Base-by-base conservation (phyloP, 2,113 vertebrate genomes). In the Cygnus atratus region DNA sequence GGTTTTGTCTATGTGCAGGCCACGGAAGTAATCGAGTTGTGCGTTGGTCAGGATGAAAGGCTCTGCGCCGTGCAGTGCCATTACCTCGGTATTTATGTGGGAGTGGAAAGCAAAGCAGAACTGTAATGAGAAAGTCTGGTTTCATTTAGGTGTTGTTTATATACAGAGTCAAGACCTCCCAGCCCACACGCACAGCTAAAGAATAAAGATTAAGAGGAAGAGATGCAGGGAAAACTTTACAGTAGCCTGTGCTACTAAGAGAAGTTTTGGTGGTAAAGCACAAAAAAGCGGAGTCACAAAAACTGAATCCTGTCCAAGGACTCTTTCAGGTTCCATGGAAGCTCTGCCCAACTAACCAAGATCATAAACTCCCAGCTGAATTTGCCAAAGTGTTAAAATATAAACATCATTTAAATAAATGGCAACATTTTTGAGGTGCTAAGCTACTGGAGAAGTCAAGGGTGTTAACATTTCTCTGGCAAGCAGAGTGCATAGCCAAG, bases 91-190 rank as follows among this genome's bases (percentile, higher is more conserved):
- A 57, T n/a, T 83, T 79, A 41, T 29, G 80, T 89, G 84, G 78
- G 72, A 92, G 75, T 89, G 43, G 22, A 67, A 80, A 90, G 74
- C 48, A 87, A 75, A 93, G 80, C 25, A 48, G 63, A 96, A 96
- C 74, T 77, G 55, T 16, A 75, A 88, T 70, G 61, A 91, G 72
- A 61, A 96, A 81, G 76, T 93, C 88, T 96, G 96, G 74, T 90
- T 96, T 95, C 86, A 94, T 71, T 89, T 94, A 91, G 88, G 79
- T 83, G 77, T 61, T 92, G 90, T 88, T 91, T 96, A 88, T 75
- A 72, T 8, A 75, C 78, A 66, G 57, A 88, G 62, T 87, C 81
- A 83, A 81, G 90, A 88, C 52, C 72, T 67, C 48, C 55, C 18
- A 3, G 95, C 94, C 90, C 95, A 95, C 96, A 95, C 82, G 83